A percentile compares a stretch with the other conserved stretches of the same genome.
Conservation (phyloP, 1,140 invertebrate species). For the Harpegnathos saltator region DNA sequence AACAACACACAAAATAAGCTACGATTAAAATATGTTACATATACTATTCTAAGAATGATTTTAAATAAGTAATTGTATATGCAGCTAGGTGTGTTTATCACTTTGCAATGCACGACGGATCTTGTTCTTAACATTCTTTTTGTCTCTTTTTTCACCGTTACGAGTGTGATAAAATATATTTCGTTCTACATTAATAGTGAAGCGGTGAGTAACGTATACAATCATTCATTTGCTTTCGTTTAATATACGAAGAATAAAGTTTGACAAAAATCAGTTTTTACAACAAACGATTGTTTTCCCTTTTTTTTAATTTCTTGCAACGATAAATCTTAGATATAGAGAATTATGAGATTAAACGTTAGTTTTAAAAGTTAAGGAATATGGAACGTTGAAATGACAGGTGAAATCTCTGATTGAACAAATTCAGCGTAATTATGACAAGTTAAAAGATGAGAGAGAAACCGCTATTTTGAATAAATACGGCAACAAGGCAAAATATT, state of each 20-base stretch:
- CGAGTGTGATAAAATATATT: not conserved
- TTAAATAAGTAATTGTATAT: not conserved
- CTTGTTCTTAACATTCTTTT: not conserved
- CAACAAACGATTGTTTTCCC: too few relatives aligned
- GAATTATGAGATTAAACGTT: not conserved
- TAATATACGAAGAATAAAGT: not conserved
- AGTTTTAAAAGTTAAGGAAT: not conserved
- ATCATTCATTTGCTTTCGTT: not conserved
- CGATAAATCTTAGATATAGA: too few relatives aligned
- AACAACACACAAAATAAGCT: too few relatives aligned
- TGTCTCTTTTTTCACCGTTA: not conserved
- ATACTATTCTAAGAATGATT: not conserved
- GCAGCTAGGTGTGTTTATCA: conserved; percentile 11
- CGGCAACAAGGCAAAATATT: not conserved
- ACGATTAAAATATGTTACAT: not conserved
- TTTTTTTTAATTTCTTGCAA: too few relatives aligned
- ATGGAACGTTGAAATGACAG: not conserved
- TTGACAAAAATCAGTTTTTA: too few relatives aligned
- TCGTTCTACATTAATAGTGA: conserved; percentile 27
- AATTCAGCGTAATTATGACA: not conserved
- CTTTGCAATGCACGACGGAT: conserved; percentile 5
- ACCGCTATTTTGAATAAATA: conserved; percentile 35
- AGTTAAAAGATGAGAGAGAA: conserved; percentile 16
- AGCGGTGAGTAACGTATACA: not conserved
- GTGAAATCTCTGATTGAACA: not conserved